Conservation (phyloP, 2,797 vertebrate species). For the Lutjanus campechanus region DNA sequence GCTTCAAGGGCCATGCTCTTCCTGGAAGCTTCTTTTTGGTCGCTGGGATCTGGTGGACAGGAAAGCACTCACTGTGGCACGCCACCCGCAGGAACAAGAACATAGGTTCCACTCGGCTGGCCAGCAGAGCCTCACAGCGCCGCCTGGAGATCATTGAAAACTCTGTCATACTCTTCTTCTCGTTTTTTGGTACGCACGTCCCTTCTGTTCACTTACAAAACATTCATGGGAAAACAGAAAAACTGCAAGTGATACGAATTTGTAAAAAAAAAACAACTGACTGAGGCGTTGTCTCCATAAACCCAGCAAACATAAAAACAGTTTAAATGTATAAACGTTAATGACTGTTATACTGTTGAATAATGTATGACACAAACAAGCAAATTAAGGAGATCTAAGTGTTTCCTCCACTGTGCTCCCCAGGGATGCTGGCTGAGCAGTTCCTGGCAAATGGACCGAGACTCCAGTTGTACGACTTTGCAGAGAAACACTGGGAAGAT, state of each 20-base stretch:
- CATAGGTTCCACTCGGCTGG: constrained; percentile 84
- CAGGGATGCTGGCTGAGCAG: constrained; percentile 94
- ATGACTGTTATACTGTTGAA: background rate
- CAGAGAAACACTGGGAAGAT: constrained; percentile 89
- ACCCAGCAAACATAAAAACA: background rate
- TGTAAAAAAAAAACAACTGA: background rate
- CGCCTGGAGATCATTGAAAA: constrained; percentile 92
- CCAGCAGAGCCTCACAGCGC: constrained; percentile 88
- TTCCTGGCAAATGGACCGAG: constrained; percentile 89
- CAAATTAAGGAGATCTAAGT: background rate
- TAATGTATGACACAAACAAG: background rate
- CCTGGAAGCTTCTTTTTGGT: constrained; percentile 92
- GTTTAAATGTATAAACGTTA: background rate
- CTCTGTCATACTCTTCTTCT: constrained; percentile 85
- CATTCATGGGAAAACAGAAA: background rate
- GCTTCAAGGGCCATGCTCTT: constrained; percentile 93
- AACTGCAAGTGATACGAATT: background rate
- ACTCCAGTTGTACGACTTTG: constrained; percentile 88
- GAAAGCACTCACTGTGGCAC: constrained; percentile 90
- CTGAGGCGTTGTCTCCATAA: no score
- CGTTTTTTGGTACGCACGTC: constrained; percentile 88
- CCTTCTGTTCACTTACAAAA: background rate
- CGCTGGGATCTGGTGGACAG: constrained; percentile 92
- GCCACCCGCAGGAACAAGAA: constrained; percentile 90
- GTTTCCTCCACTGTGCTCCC: background rate